Evolutionary conservation across 2,797 vertebrate genomes (phyloP), one percentile per base, ranked within the genome.

Genomic region (Trachops cirrhosus): DNA sequence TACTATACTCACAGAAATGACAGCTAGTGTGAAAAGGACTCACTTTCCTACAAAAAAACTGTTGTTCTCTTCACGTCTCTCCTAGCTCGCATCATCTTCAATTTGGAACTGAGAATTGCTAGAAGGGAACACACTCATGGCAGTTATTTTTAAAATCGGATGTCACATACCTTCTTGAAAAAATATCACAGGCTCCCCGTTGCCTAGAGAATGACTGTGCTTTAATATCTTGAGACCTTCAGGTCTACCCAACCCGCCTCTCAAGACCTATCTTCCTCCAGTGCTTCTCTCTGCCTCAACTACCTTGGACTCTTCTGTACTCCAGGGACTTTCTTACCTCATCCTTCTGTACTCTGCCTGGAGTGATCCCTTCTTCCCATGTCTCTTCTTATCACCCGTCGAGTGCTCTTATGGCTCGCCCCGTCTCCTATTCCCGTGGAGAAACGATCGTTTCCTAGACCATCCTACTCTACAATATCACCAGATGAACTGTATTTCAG

Each of bases 121-220:
- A 80, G 73, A 79, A 80, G 21, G 21, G 24, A 39, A 44, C 79
- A 57, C 21, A 29, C 46, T 48, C 52, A 1, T 34, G 50, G 9
- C 7, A 89, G 48, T 44, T 73, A 32, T 19, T 48, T 87, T 83
- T 57, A 15, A 92, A 70, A 89, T 44, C 39, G 41, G 71, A 95
- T 57, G 11, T 89, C 75, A 84, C 3, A 5, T 1, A 57, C 26
- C 9, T 22, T 46, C 22, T 74, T 78, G 52, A 44, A 83, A 37
- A 21, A 54, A 46, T 18, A 59, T 26, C 26, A 14, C 54, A 54
- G 50, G 32, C 14, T 86, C n/a, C 48, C 29, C 52, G n/a, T 19
- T 64, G 24, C 74, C 70, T 44, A 4, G 0, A 77, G 39, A 75
- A 46, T 41, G n/a, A n/a, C 68, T 22, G 80, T 71, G 48, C 41